Base-by-base conservation (phyloP, 1,140 invertebrate genomes). In the Plodia interpunctella region DNA sequence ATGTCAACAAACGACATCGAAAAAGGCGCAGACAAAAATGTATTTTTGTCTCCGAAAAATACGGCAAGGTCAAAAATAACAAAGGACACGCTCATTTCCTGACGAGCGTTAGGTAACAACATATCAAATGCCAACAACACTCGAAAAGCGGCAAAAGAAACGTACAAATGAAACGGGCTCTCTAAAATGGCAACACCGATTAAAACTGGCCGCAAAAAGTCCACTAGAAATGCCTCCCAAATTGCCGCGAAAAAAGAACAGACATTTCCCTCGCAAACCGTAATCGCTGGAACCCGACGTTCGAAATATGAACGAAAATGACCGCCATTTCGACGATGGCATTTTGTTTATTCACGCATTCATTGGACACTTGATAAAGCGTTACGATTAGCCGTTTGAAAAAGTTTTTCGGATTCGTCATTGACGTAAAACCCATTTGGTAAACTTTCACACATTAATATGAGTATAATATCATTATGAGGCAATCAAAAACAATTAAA, bases 171-270 rank as follows among this genome's bases (percentile, higher is more conserved):
- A 73, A 78, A 75, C 67, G 54, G 67, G 61, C 60, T 65, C 68
- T 72, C 57, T 65, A 62, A 78, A 79, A 80, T 78, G 71, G 81
- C 74, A 77, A 77, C 80, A 81, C 71, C 74, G 76, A 83, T 83
- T 81, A 80, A 86, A 79, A 79, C 74, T 73, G 74, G 69, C 78
- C 74, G 55, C 80, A 80, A 82, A 84, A 82, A 80, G 69, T 74
- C 65, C 72, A 66, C 62, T 59, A 65, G 62, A 72, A 81, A 73
- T 68, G 59, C 68, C 69, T 60, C 59, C 72, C 65, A 76, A 80
- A 82, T 83, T 83, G 80, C 75, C 73, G 64, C 66, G 69, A 83
- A 79, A 82, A 81, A 81, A 79, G 66, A 69, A 58, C 28, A 57
- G 50, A 55, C 32, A 35, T 35, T 35, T 35, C 32, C 70, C 70